Conservation (phyloP, 23 tunicate genomes). For the Ciona savignyi region DNA sequence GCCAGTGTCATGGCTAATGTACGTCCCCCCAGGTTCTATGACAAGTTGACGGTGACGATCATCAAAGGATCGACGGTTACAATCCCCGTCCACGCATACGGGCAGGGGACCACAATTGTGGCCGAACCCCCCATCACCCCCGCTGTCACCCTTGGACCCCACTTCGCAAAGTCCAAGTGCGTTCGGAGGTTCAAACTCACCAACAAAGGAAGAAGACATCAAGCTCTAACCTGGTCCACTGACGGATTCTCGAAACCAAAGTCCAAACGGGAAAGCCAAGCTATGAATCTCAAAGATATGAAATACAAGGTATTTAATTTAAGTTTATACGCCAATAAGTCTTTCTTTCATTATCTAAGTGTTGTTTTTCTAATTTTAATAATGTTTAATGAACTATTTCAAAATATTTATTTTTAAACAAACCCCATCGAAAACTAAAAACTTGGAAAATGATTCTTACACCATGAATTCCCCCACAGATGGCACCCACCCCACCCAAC, state of each 20-base stretch:
- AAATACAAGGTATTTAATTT: slow-evolving; percentile 70
- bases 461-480: background rate
- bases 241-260: slow-evolving; percentile 62
- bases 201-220: slow-evolving; percentile 85
- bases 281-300: slow-evolving; percentile 45
- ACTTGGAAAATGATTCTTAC: background rate
- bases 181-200: slow-evolving; percentile 64
- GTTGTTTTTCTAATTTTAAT: background rate
- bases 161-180: slow-evolving; percentile 62
- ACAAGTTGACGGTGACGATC: slow-evolving; percentile 67
- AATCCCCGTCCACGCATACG: slow-evolving; percentile 68
- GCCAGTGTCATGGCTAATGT: no score
- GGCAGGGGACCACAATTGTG: slow-evolving; percentile 76
- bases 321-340: no score
- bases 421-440: no score
- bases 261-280: slow-evolving; percentile 4
- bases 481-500: slow-evolving; percentile 2
- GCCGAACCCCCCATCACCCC: slow-evolving; percentile 77
- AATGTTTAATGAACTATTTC: background rate
- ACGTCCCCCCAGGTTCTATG: slow-evolving; percentile 77
- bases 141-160: slow-evolving; percentile 73
- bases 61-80: slow-evolving; percentile 79
- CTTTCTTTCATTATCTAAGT: background rate
- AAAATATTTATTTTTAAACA: background rate
- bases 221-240: slow-evolving; percentile 81